phyloP scores from a whole-genome alignment of 2,113 vertebrate species.

The Fukomys damarensis region DNA sequence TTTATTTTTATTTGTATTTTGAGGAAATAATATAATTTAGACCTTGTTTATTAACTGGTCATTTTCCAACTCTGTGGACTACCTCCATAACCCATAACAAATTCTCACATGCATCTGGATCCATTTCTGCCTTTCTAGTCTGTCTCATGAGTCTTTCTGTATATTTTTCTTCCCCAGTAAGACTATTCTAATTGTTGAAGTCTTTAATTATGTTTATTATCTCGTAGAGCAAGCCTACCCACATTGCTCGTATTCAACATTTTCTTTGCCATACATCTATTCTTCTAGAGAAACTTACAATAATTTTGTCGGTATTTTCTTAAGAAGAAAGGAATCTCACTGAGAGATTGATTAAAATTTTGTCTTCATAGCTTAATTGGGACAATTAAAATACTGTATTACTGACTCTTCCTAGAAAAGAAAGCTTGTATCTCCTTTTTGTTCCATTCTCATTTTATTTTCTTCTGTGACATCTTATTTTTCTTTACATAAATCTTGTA shows the following conservation, averaged over 20 bases:
- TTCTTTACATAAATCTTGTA: conserved; percentile 51
- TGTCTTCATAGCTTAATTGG: neutral
- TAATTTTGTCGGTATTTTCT: conserved; percentile 1
- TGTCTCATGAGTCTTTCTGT: neutral
- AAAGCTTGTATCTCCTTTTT: neutral
- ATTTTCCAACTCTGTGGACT: neutral
- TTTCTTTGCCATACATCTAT: neutral
- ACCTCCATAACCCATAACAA: conserved; percentile 16
- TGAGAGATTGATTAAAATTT: neutral
- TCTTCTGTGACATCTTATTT: conserved; percentile 7
- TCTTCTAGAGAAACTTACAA: conserved; percentile 3
- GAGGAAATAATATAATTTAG: neutral
- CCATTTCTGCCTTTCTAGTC: neutral
- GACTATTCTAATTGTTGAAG: neutral
- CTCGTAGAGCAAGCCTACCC: neutral
- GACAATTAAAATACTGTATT: neutral
- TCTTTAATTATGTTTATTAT: conserved; percentile 51
- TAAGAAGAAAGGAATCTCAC: conserved; percentile 8
- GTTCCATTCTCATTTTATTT: conserved; percentile 10
- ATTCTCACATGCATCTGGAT: neutral
- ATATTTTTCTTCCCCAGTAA: conserved; percentile 12
- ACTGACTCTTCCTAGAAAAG: conserved; percentile 9
- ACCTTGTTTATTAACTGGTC: neutral
- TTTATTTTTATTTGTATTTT: neutral
- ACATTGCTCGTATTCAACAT: neutral